These are phyloP conservation scores for Mythimna ferrago DNA, from an alignment of 2,888 invertebrate species.

Conservation along the genomic window DNA sequence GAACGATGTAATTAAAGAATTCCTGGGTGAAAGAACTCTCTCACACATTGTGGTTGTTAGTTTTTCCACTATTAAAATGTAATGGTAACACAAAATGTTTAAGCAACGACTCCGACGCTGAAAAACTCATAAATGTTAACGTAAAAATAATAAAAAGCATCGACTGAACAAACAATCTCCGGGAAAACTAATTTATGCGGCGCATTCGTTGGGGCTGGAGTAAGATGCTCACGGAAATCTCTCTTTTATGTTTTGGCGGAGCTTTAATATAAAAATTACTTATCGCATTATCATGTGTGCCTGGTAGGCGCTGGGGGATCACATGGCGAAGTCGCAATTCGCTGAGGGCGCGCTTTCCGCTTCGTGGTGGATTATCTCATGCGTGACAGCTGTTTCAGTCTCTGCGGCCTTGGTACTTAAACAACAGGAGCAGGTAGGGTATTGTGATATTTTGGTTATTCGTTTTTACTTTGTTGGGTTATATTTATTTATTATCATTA, in stretches of 20 bases:
- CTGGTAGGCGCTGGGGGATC: slow-evolving; percentile 78
- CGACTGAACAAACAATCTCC: slow-evolving; percentile 87
- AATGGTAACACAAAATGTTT: slow-evolving; percentile 62
- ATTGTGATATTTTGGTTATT: slow-evolving; percentile 22
- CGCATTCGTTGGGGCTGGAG: slow-evolving; percentile 79
- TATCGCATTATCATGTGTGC: slow-evolving; percentile 87
- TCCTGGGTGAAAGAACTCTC: slow-evolving; percentile 56
- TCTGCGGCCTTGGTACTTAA: slow-evolving; percentile 76
- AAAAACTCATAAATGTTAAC: slow-evolving; percentile 87
- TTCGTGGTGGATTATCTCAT: slow-evolving; percentile 83
- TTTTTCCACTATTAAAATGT: slow-evolving; percentile 63
- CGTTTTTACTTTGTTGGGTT: neutral
- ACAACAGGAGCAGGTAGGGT: slow-evolving; percentile 62
- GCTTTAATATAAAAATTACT: slow-evolving; percentile 90
- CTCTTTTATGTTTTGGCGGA: slow-evolving; percentile 88
- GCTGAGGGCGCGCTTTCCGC: slow-evolving; percentile 78
- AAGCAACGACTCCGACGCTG: slow-evolving; percentile 64
- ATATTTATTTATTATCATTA: neutral
- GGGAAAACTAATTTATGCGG: slow-evolving; percentile 89
- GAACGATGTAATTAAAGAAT: slow-evolving; percentile 70
- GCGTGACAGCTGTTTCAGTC: slow-evolving; percentile 85
- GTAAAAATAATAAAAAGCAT: slow-evolving; percentile 81
- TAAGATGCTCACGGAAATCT: slow-evolving; percentile 80
- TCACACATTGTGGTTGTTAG: slow-evolving; percentile 49
- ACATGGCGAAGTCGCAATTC: slow-evolving; percentile 76